These are phyloP conservation scores for Pseudochromis fuscus DNA, from an alignment of 2,797 vertebrate species.

Conservation along the genomic window DNA sequence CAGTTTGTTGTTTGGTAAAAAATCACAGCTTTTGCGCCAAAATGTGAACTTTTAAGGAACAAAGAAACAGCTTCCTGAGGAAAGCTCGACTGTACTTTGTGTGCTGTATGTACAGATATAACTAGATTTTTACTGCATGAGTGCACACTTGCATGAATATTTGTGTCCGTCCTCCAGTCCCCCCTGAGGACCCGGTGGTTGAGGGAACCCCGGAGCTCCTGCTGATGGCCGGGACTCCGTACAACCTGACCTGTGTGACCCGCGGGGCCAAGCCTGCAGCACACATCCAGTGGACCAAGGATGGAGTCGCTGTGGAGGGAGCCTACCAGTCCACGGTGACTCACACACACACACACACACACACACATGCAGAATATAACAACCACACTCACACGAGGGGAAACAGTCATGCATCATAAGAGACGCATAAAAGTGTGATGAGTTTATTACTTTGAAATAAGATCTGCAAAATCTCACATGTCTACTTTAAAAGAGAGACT, in stretches of 20 bases:
- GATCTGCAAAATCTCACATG: conserved; percentile 15
- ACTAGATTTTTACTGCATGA: conserved; percentile 14
- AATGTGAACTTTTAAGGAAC: no score
- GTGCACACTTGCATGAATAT: conserved; percentile 20
- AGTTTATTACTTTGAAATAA: conserved; percentile 29
- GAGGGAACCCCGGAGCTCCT: conserved; percentile 91
- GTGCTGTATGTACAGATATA: neutral
- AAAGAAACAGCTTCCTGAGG: no score
- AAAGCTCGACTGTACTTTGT: neutral
- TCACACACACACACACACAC: conserved; percentile 17
- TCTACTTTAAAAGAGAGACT: conserved; percentile 4
- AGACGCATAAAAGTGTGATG: conserved; percentile 20
- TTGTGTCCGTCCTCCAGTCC: conserved; percentile 82
- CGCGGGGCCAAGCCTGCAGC: conserved; percentile 93
- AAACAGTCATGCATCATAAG: conserved; percentile 27
- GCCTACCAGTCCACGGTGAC: conserved; percentile 90
- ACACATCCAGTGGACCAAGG: conserved; percentile 91
- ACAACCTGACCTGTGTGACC: conserved; percentile 93
- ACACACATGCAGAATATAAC: conserved; percentile 16
- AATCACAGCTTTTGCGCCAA: neutral
- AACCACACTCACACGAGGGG: neutral
- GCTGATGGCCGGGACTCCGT: conserved; percentile 89
- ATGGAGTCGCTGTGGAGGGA: conserved; percentile 88
- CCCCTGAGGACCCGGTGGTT: conserved; percentile 92
- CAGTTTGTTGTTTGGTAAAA: no score